A percentile compares a stretch with the other conserved stretches of the same genome.
Evolutionary conservation across 2,888 invertebrate species (phyloP).

Genomic region (Latheticus oryzae): DNA sequence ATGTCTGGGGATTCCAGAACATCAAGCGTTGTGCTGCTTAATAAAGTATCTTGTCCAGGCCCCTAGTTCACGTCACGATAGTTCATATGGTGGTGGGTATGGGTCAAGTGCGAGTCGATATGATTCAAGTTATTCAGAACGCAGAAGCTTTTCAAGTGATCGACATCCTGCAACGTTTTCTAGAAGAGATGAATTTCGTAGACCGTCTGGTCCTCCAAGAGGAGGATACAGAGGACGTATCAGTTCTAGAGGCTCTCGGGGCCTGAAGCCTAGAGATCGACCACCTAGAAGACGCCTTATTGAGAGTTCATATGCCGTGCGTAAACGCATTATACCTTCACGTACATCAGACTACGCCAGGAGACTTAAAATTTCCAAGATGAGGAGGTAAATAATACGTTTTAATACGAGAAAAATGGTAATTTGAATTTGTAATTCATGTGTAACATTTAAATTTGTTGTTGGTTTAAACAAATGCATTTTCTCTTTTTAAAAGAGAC

Average conservation of each 20-base stretch:
- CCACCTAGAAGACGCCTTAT: slow-evolving; percentile 70
- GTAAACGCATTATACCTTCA: slow-evolving; percentile 66
- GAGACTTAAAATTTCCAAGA: slow-evolving; percentile 63
- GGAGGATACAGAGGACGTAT: slow-evolving; percentile 62
- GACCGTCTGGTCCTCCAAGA: slow-evolving; percentile 59
- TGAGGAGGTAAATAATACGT: slow-evolving; percentile 64
- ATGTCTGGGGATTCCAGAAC: slow-evolving; percentile 53
- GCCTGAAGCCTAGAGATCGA: slow-evolving; percentile 66
- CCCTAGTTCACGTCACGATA: slow-evolving; percentile 62
- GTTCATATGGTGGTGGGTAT: slow-evolving; percentile 66
- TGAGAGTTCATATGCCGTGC: slow-evolving; percentile 70
- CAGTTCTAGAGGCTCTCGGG: slow-evolving; percentile 66
- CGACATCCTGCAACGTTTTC: slow-evolving; percentile 58
- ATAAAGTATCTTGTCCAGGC: slow-evolving; percentile 62
- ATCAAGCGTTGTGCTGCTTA: slow-evolving; percentile 43
- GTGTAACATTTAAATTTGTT: slow-evolving; percentile 32
- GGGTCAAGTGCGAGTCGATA: slow-evolving; percentile 67
- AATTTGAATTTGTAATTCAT: slow-evolving; percentile 33
- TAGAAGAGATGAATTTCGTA: slow-evolving; percentile 62
- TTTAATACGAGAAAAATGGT: slow-evolving; percentile 31
- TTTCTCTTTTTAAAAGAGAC: slow-evolving; percentile 15
- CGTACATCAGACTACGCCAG: slow-evolving; percentile 62
- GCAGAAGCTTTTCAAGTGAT: slow-evolving; percentile 68
- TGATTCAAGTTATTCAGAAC: slow-evolving; percentile 70
- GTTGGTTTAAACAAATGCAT: slow-evolving; percentile 1